Percentiles rank a stretch among this genome's conserved stretches.
Conservation (phyloP, 2,797 vertebrate genomes). For the Tokudaia muenninki region DNA sequence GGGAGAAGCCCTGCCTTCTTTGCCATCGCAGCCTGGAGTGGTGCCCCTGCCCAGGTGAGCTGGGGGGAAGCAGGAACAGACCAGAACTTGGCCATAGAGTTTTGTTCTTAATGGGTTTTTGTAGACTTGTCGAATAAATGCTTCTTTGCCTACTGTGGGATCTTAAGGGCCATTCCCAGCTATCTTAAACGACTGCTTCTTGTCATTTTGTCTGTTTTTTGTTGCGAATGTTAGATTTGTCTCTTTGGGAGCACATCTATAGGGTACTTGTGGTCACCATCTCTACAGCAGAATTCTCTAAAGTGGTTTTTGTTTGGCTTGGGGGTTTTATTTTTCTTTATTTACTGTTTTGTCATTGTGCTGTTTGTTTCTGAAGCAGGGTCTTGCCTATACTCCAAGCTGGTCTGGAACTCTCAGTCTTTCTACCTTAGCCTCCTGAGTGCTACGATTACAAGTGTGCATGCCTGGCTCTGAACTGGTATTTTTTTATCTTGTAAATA, state of each 20-base stretch:
- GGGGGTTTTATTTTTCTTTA: neutral
- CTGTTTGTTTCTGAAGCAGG: neutral
- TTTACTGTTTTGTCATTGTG: neutral
- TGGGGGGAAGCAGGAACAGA: neutral
- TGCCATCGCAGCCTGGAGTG: too few relatives aligned
- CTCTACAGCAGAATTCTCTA: neutral
- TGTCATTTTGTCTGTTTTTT: neutral
- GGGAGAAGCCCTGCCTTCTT: neutral
- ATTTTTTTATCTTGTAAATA: neutral
- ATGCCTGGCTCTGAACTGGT: neutral
- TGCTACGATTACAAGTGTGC: neutral
- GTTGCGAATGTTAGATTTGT: neutral
- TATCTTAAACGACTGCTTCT: neutral
- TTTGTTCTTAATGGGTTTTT: neutral
- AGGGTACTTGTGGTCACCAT: neutral
- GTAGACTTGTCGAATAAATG: neutral
- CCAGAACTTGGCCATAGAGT: neutral
- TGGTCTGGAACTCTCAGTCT: neutral
- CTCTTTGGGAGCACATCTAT: neutral
- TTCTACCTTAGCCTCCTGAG: neutral
- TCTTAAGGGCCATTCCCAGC: neutral
- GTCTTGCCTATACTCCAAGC: neutral
- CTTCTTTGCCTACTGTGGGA: neutral
- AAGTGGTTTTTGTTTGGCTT: neutral
- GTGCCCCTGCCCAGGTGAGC: neutral